Conservation (phyloP, 2,797 vertebrate species). For the Choloepus didactylus region DNA sequence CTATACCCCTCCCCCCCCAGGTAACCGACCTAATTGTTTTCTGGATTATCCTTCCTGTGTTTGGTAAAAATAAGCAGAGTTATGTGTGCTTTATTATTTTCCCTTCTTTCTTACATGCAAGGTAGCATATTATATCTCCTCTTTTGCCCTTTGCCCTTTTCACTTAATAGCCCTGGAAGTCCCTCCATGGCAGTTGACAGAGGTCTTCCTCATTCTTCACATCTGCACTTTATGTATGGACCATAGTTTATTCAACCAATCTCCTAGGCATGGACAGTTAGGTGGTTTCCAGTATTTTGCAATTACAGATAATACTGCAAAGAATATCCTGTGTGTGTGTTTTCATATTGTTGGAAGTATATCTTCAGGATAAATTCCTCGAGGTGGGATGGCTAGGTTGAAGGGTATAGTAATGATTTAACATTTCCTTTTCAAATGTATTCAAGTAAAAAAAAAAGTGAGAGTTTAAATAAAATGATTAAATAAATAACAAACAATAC, state of each 20-base stretch:
- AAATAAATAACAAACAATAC: background rate
- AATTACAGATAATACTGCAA: background rate
- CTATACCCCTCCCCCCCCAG: background rate
- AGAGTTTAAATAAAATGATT: background rate
- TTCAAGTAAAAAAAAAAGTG: background rate
- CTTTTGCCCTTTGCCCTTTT: background rate
- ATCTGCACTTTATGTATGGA: background rate
- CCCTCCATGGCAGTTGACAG: fast-evolving
- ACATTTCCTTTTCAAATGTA: background rate
- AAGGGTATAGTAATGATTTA: background rate
- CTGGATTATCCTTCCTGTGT: background rate
- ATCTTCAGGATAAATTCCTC: conserved; percentile 11
- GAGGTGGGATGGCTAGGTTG: background rate
- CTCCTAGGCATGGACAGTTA: conserved; percentile 37
- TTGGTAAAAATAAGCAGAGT: background rate
- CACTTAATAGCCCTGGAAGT: background rate
- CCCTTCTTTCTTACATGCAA: background rate
- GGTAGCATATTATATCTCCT: background rate
- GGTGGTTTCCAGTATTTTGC: conserved; percentile 64
- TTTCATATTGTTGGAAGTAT: background rate
- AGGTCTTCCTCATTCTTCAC: background rate
- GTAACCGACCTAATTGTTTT: background rate
- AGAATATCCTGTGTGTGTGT: background rate
- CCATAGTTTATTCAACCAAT: background rate
- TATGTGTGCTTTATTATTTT: background rate